These are phyloP conservation scores for Cyclopterus lumpus DNA, from an alignment of 2,797 vertebrate species.

Conservation along the genomic window DNA sequence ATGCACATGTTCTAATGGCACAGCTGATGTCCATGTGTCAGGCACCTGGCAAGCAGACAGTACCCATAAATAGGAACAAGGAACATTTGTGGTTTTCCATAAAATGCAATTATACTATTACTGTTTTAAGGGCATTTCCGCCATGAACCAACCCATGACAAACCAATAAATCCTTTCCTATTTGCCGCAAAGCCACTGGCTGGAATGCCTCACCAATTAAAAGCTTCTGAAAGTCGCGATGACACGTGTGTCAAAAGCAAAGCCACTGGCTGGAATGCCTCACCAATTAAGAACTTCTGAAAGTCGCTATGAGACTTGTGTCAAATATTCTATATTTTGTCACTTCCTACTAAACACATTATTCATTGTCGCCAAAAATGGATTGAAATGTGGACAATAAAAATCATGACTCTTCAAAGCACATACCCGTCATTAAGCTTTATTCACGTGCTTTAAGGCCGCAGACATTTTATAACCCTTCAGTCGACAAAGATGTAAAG, in stretches of 20 bases:
- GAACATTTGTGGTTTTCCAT: conserved; percentile 36
- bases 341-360: conserved; percentile 45
- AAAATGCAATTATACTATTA: conserved; percentile 36
- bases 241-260: too few species aligned
- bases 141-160: conserved; percentile 22
- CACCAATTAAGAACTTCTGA: conserved; percentile 26
- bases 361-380: conserved; percentile 18
- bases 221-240: conserved; percentile 8
- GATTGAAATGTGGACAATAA: conserved; percentile 45
- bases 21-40: conserved; percentile 4
- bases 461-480: conserved; percentile 43
- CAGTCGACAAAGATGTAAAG: conserved; percentile 26
- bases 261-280: conserved; percentile 45
- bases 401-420: conserved; percentile 23
- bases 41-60: conserved; percentile 51
- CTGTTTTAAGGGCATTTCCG: conserved; percentile 47
- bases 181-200: conserved; percentile 41
- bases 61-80: conserved; percentile 37
- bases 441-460: conserved; percentile 44
- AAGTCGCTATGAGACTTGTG: conserved; percentile 20
- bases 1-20: conserved; percentile 1
- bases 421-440: conserved; percentile 33
- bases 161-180: conserved; percentile 52
- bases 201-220: conserved; percentile 44
- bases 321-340: conserved; percentile 30